Evolutionary conservation across 2,113 vertebrate species (phyloP).

Genomic region (Zingel zingel): DNA sequence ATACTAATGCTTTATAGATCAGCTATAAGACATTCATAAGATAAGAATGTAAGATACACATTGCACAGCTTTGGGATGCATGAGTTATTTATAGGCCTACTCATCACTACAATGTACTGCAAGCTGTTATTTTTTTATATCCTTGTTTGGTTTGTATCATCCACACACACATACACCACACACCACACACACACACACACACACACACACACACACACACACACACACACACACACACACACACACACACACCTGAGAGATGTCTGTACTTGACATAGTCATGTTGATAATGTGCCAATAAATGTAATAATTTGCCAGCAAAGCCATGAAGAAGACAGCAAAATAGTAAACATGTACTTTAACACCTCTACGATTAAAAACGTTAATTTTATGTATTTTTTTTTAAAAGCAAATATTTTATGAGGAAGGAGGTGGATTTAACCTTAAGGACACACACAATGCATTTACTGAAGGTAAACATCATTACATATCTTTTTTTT

Average conservation of each 20-base stretch:
- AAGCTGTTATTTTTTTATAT: no score
- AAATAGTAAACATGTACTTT: background rate
- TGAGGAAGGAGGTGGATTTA: background rate
- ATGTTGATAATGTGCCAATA: background rate
- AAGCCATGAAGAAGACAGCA: background rate
- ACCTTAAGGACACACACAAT: background rate
- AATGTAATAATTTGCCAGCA: background rate
- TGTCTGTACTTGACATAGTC: background rate
- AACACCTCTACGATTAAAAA: background rate
- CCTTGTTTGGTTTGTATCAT: background rate
- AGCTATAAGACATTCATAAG: background rate
- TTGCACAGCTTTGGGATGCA: no score
- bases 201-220: no score
- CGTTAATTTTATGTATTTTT: no score
- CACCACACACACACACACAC: no score
- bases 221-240: no score
- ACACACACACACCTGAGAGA: no score
- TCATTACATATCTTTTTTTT: constrained; percentile 6
- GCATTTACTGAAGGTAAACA: background rate
- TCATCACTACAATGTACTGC: no score
- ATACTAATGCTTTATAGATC: background rate
- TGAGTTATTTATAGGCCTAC: no score
- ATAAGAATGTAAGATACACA: no score
- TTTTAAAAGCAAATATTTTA: background rate
- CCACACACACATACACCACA: background rate